A percentile compares a stretch with the other conserved stretches of the same genome.
Conservation (phyloP, 2,113 vertebrate genomes). For the Microcebus tavaratra region DNA sequence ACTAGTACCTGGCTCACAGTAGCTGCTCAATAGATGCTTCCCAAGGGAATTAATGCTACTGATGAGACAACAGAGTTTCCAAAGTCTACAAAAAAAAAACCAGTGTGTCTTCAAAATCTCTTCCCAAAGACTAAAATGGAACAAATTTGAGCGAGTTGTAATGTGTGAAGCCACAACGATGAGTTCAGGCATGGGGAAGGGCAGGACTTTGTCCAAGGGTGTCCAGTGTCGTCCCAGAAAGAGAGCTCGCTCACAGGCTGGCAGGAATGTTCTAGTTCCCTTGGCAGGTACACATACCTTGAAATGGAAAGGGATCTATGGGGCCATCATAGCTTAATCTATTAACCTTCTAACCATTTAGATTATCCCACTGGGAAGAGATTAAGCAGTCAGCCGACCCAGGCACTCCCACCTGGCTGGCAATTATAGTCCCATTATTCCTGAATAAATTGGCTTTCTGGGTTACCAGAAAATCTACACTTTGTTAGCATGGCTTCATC, state of each 20-base stretch:
- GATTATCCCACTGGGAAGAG: not conserved
- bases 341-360: not conserved
- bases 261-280: not conserved
- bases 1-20: too few species aligned
- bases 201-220: not conserved
- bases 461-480: not conserved
- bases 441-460: not conserved
- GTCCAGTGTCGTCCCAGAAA: not conserved
- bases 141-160: too few species aligned
- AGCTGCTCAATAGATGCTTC: too few species aligned
- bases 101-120: too few species aligned
- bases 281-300: not conserved
- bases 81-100: too few species aligned
- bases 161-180: not conserved
- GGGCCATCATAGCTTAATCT: not conserved
- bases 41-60: too few species aligned
- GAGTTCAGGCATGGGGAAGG: not conserved
- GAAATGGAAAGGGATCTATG: not conserved
- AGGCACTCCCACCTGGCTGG: not conserved
- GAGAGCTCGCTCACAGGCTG: not conserved
- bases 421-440: not conserved
- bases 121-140: too few species aligned
- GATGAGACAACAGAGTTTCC: too few species aligned
- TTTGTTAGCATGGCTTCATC: not conserved
- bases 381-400: not conserved